Evolutionary conservation across 1,140 invertebrate genomes (phyloP), one percentile per base, ranked within the genome.

Genomic region (Plutomurus gul): DNA sequence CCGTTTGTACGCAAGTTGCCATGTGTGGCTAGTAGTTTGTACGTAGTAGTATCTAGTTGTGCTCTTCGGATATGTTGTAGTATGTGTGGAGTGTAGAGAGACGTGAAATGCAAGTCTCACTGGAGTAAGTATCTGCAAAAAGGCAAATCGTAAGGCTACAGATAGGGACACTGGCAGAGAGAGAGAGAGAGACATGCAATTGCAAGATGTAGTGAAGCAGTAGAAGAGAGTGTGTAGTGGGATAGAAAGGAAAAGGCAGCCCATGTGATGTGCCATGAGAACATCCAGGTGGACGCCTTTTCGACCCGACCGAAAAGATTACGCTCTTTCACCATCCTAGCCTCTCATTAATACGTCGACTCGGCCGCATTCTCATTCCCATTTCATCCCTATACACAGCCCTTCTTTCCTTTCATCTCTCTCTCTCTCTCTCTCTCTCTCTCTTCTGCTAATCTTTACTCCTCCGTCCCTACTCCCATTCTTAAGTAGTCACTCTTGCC

Each of bases 301-400:
- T 79, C 77, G 77, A 79, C 77, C 77, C 77, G 65, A 71, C 51
- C 71, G 65, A 79, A 75, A 74, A 79, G 77, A 79, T 79, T 79
- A 79, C 71, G 33, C 72, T 79, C 49, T 75, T 65, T 74, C 72
- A 73, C 49, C 77, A 47, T 40, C 33, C 60, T 75, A 74, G 71
- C 60, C 72, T 71, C 77, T 79, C 76, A 78, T 78, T 78, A 78
- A 78, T 78, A 78, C 76, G 76, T 78, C 76, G 76, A 73, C 76
- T 78, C 76, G 60, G 65, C 76, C 43, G 46, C 46, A 72, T 72
- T 72, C 70, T 30, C 70, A 40, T 43, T 39, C 37, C 70, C 27
- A 76, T 51, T 51, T 40, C 49, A 27, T 33, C 75, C 56, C 33
- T 70, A 56, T 25, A 16, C 51, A 43, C 22, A 43, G n/a, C 43